Evolutionary conservation across 2,797 vertebrate genomes (phyloP), one percentile per base, ranked within the genome.

Genomic region (Enteromius argenteus): DNA sequence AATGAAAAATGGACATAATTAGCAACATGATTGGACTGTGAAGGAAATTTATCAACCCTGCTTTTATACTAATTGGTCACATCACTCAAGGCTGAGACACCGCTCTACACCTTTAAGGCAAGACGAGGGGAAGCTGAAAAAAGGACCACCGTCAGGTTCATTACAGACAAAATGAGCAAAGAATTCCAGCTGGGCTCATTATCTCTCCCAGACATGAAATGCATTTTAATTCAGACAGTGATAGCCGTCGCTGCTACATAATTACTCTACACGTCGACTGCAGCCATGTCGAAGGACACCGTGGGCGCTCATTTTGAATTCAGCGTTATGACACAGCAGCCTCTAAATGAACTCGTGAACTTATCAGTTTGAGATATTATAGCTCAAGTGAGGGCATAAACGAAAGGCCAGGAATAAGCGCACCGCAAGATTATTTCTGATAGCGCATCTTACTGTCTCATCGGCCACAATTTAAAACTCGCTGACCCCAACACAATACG

Each of bases 1-100:
- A 86, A 90, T 81, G 80, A 86, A 75, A 83, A 87, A 88, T 77
- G 79, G 80, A 84, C 69, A 80, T 86, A 89, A 90, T 89, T 91
- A 89, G 78, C 62, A 68, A 79, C 81, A 84, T 83, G 86, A 85
- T 89, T 88, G 85, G 82, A 86, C 87, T 87, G 78, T 76, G 85
- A 89, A 90, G 86, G 84, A 86, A 83, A 89, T 90, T 86, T 87
- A 87, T 89, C 87, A 89, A 78, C 64, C 81, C 80, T 86, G 64
- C 77, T 86, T 86, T 85, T 74, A 83, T 85, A 82, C 86, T 89
- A 90, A 88, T 86, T 87, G 83, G 87, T 80, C 87, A 85, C 88
- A 87, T 89, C 88, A 89, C 78, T 89, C 84, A 88, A 82, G 62
- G 67, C 79, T 62, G 69, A 84, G 86, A 80, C 85, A 84, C 32